Evolutionary conservation across 2,888 invertebrate species (phyloP), one percentile per base, ranked within the genome.

Genomic region (Sinotaia quadrata): DNA sequence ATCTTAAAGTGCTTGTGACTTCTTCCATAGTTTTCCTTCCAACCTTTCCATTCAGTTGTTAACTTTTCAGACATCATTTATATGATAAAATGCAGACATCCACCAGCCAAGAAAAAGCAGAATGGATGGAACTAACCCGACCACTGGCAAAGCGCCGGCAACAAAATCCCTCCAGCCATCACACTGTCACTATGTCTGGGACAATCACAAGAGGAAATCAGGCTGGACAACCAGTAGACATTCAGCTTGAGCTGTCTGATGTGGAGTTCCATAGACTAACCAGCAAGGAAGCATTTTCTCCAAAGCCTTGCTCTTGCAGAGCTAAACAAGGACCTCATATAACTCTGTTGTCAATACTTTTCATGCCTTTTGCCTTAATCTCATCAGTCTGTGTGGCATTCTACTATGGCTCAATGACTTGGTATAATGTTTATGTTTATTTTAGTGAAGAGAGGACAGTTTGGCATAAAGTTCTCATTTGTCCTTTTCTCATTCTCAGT

Each of bases 391-490:
- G 91, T 58, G 92, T 93, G 82, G 92, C 93, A 1, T 93, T 93
- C 84, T 93, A 93, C 83, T 91, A 93, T 73, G 93, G 93, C 27
- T 93, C 93, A 1, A 87, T 93, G 79, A 92, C 93, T 58, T 94
- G 93, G 93, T 93, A 93, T 83, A 94, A 93, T 79, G 90, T 93
- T 74, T 92, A 93, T 82, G 91, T 91, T 54, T 92, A 92, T 82
- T 91, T 92, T 66, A 92, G 92, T 68, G 93, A 93, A 81, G 92
- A 93, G 79, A 91, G 91, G 77, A 91, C 91, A 60, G 90, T 92
- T 76, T 85, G 91, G 68, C 92, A 92, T 81, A 91, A 91, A 83
- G 88, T 92, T 15, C 87, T 92, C 49, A 87, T 93, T 72, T 91
- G 93, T 47, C 93, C 93, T 0, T 80, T 93, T 61, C 89, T 93